Evolutionary conservation across 2,113 vertebrate genomes (phyloP).

Genomic region (Orthonyx spaldingii): DNA sequence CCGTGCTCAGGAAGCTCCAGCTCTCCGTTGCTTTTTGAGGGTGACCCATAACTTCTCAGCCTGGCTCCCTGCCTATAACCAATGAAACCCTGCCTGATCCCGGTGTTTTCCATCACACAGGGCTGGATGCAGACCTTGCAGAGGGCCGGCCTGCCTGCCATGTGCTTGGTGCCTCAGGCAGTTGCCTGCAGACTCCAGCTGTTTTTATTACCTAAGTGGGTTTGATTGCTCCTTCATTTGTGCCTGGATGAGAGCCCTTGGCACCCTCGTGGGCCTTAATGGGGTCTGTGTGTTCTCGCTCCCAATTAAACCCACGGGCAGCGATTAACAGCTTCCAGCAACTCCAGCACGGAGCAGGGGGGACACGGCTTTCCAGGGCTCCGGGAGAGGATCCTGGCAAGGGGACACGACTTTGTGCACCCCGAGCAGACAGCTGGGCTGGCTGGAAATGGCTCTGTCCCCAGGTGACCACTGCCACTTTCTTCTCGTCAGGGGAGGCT

Average conservation of each 20-base stretch:
- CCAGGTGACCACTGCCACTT: not conserved
- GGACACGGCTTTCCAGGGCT: not conserved
- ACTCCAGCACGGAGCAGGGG: not conserved
- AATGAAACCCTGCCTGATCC: not conserved
- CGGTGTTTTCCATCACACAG: not conserved
- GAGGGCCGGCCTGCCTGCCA: slow-evolving; percentile 17
- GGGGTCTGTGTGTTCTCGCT: slow-evolving; percentile 12
- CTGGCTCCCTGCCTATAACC: not conserved
- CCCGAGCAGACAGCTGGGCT: not conserved
- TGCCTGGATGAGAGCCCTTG: slow-evolving; percentile 27
- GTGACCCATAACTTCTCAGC: not conserved
- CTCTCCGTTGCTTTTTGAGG: not conserved
- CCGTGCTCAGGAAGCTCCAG: not conserved
- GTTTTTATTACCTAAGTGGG: slow-evolving; percentile 59
- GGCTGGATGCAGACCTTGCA: not conserved
- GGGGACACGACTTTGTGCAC: rapidly evolving
- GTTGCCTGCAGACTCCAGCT: slow-evolving; percentile 50
- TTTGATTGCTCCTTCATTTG: slow-evolving; percentile 46
- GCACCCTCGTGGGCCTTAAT: slow-evolving; percentile 49
- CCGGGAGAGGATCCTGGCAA: not conserved
- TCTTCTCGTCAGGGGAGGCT: not conserved
- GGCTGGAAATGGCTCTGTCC: not conserved
- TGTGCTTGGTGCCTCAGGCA: slow-evolving; percentile 34
- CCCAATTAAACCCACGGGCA: slow-evolving; percentile 34
- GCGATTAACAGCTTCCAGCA: not conserved